Conservation (phyloP, 2,797 vertebrate species). For the Steatocranus sp. region DNA sequence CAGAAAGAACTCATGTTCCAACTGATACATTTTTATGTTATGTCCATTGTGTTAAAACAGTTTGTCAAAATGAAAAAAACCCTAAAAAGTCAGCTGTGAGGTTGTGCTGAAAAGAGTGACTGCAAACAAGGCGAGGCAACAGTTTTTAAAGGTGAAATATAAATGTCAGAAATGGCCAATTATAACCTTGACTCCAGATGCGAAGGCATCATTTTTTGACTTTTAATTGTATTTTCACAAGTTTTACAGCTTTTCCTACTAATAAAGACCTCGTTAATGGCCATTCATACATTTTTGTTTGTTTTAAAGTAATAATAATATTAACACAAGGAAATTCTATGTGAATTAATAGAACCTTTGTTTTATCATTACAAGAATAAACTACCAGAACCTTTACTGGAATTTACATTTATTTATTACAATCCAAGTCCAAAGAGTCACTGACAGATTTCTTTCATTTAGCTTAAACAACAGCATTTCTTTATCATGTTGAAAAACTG, state of each 20-base stretch:
- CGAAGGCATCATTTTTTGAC: too few relatives aligned
- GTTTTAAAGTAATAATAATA: neutral
- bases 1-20: neutral
- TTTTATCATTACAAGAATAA: neutral
- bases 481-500: neutral
- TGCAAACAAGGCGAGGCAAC: neutral
- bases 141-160: neutral
- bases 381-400: neutral
- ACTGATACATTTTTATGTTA: neutral
- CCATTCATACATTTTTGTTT: neutral
- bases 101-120: neutral
- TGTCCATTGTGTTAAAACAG: neutral
- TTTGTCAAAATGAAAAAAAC: rapidly evolving
- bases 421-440: neutral
- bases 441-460: neutral
- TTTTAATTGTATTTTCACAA: neutral
- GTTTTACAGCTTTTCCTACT: neutral
- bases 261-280: neutral
- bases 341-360: neutral
- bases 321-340: neutral
- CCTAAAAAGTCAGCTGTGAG: neutral
- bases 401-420: neutral
- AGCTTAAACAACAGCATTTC: neutral
- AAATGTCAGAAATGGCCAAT: neutral
- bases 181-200: neutral